These are phyloP conservation scores for Dicrostonyx torquatus DNA, from an alignment of 2,797 vertebrate genomes.

Conservation along the genomic window DNA sequence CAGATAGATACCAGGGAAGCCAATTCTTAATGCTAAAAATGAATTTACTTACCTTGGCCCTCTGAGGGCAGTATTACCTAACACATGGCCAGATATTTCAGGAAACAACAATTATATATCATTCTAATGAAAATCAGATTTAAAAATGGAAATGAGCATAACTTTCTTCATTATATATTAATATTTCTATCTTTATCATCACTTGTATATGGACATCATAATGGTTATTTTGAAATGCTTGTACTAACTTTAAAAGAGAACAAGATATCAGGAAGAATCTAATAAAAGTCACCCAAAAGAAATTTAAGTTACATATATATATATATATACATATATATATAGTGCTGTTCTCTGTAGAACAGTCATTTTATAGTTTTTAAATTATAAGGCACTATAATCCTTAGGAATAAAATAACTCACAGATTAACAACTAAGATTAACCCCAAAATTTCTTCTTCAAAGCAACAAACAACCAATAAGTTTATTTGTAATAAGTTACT, in stretches of 20 bases:
- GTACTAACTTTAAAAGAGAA: constrained; percentile 26
- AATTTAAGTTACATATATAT: not conserved
- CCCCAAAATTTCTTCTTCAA: constrained; percentile 10
- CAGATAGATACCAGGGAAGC: constrained; percentile 56
- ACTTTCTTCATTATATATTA: constrained; percentile 14
- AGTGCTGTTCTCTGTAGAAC: not conserved
- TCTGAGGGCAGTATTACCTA: constrained; percentile 90
- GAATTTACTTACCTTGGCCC: constrained; percentile 89
- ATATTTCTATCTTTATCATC: not conserved
- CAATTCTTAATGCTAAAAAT: constrained; percentile 75
- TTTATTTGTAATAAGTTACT: not conserved
- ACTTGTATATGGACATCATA: not conserved
- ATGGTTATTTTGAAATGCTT: constrained; percentile 60
- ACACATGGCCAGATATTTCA: constrained; percentile 79
- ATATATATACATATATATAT: no score
- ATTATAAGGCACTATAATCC: not conserved
- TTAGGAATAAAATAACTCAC: constrained; percentile 18
- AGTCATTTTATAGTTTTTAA: constrained; percentile 18
- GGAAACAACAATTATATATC: constrained; percentile 72
- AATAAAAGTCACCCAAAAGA: constrained; percentile 33
- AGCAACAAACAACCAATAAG: not conserved
- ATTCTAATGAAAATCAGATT: constrained; percentile 51
- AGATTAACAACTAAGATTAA: constrained; percentile 9
- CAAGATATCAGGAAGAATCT: constrained; percentile 4
- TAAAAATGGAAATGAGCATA: constrained; percentile 57